Evolutionary conservation across 2,888 invertebrate genomes (phyloP), one percentile per base, ranked within the genome.

Genomic region (Cephus pygmeus): DNA sequence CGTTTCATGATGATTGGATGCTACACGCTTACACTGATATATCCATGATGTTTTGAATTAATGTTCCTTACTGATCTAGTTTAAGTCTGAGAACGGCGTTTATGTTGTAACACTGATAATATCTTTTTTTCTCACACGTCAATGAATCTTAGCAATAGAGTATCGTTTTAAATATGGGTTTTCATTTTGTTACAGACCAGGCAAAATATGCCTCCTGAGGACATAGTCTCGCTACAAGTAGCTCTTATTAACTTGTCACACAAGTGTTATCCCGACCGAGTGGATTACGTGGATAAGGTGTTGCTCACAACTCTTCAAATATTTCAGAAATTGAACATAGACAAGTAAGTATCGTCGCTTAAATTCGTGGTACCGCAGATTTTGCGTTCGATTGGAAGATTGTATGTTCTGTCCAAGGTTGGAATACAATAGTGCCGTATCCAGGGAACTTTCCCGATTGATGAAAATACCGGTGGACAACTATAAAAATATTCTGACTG

Each of bases 221-320:
- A 99, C 92, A 98, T 98, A 90, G 95, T 99, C 31, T 96, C 98
- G 11, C 93, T 99, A 77, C 98, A 99, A 93, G 97, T 99, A 77
- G 97, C 99, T 11, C 93, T 99, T 73, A 95, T 99, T 77, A 98
- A 98, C 92, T 93, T 99, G 82, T 98, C 99, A 0, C 96, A 99
- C 88, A 98, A 98, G 88, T 99, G 99, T 90, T 99, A 99, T 92
- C 97, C 98, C 0, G 97, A 98, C 89, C 94, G 97, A 87, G 95
- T 98, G 30, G 97, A 98, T 91, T 99, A 98, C 89, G 98, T 99
- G 3, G 98, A 99, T 91, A 96, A 98, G 89, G 99, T 99, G 31
- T 93, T 99, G 83, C 95, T 96, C 76, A 97, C 97, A 73, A 98
- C 98, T 0, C 96, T 96, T 81, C 96, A 96, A 90, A 97, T 98